Percentiles rank a stretch among this genome's conserved stretches.
Evolutionary conservation across 53 echinoderm and acorn worm species (phyloP).

Genomic region (Echinarachnius parma): DNA sequence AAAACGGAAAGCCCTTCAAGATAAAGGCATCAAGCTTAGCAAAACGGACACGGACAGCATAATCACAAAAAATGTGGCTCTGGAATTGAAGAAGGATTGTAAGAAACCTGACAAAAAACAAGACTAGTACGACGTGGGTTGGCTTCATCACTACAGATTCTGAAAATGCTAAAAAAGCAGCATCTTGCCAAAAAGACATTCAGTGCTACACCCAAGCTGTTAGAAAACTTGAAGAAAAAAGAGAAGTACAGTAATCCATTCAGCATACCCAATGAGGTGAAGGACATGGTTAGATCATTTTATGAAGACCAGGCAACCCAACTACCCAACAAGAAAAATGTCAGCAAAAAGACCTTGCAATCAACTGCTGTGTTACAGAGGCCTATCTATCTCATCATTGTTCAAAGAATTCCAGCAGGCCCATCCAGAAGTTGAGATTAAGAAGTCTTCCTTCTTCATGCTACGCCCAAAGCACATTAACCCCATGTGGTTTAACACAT

Average conservation of each 20-base stretch:
- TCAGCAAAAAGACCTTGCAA: slow-evolving; percentile 16
- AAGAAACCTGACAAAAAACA: background rate
- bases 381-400: slow-evolving; percentile 12
- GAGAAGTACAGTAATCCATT: slow-evolving; percentile 11
- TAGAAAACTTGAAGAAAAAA: background rate
- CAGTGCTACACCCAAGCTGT: slow-evolving; percentile 2
- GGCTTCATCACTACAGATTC: background rate
- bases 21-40: slow-evolving; percentile 4
- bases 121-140: background rate
- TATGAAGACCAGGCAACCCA: slow-evolving; percentile 12
- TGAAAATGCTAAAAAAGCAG: slow-evolving; percentile 5
- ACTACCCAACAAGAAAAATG: background rate
- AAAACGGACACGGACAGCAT: background rate
- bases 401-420: slow-evolving; percentile 19
- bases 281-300: slow-evolving; percentile 1
- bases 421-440: slow-evolving; percentile 4
- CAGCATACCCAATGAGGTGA: slow-evolving; percentile 1
- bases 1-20: background rate
- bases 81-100: background rate
- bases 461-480: slow-evolving; percentile 8
- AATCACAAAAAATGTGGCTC: background rate
- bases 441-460: background rate
- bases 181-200: background rate
- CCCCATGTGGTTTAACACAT: background rate
- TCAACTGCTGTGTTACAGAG: slow-evolving; percentile 3